Percentiles rank a stretch among this genome's conserved stretches.
Conservation (phyloP, 2,797 vertebrate species). For the Centroberyx gerrardi region DNA sequence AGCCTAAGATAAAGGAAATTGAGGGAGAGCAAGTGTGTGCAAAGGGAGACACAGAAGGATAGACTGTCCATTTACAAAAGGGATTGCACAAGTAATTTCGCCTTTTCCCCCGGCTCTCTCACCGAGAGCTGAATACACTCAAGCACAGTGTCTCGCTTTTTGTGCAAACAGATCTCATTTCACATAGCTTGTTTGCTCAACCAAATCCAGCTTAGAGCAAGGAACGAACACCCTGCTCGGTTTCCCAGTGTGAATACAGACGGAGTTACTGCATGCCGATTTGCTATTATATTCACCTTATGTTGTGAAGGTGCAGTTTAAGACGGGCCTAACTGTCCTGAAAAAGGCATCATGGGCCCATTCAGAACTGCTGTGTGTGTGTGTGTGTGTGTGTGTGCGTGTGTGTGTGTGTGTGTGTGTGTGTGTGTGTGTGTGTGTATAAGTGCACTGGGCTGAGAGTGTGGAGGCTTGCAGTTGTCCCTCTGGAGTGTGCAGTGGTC, state of each 20-base stretch:
- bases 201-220: slow-evolving; percentile 50
- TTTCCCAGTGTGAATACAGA: slow-evolving; percentile 35
- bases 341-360: slow-evolving; percentile 12
- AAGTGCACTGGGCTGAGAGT: slow-evolving; percentile 3
- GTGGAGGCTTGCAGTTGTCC: not conserved
- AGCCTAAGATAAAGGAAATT: slow-evolving; percentile 54
- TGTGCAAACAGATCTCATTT: slow-evolving; percentile 69
- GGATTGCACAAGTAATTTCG: slow-evolving; percentile 57
- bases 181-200: slow-evolving; percentile 63
- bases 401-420: not conserved
- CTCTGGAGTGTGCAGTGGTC: slow-evolving; percentile 28
- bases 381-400: slow-evolving; percentile 5
- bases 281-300: slow-evolving; percentile 42
- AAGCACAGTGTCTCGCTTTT: slow-evolving; percentile 55
- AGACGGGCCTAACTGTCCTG: slow-evolving; percentile 11
- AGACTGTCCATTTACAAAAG: slow-evolving; percentile 62
- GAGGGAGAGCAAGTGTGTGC: slow-evolving; percentile 31
- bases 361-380: slow-evolving; percentile 7
- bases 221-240: not conserved
- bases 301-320: slow-evolving; percentile 14
- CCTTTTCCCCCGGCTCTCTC: slow-evolving; percentile 27
- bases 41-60: slow-evolving; percentile 35
- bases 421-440: not conserved
- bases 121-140: slow-evolving; percentile 32
- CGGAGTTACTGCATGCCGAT: slow-evolving; percentile 14